A percentile compares a stretch with the other conserved stretches of the same genome.
Evolutionary conservation across 2,113 vertebrate genomes (phyloP).

Genomic region (Erythrolamprus reginae): DNA sequence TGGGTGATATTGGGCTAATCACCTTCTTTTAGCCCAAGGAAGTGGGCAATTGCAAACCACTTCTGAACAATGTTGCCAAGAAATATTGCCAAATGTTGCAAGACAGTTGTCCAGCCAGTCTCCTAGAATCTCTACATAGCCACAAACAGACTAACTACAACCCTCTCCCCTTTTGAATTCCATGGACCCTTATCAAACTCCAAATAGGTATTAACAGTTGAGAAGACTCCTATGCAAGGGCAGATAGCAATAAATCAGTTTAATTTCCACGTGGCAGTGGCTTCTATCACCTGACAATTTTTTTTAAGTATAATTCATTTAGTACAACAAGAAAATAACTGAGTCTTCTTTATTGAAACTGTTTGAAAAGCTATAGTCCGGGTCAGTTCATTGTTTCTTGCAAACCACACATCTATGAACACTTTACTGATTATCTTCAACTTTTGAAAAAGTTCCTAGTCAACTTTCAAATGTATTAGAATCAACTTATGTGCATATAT

Average conservation of each 20-base stretch:
- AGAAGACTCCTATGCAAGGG: background rate
- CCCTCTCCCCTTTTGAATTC: background rate
- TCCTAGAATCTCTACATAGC: background rate
- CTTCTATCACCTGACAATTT: background rate
- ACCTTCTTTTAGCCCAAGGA: background rate
- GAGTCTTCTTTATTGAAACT: background rate
- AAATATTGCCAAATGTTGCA: no score
- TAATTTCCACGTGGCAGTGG: background rate
- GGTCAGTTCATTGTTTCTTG: background rate
- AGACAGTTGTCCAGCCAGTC: background rate
- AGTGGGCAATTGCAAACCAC: background rate
- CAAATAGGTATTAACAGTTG: background rate
- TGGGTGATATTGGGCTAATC: background rate
- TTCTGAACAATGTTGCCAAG: background rate
- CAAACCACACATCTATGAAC: background rate
- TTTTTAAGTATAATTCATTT: background rate
- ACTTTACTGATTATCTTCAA: background rate
- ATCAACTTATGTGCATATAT: background rate
- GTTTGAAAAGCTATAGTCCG: background rate
- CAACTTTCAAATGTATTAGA: background rate
- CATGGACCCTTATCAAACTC: background rate
- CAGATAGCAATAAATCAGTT: background rate
- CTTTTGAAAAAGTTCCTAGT: background rate
- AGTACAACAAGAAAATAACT: background rate
- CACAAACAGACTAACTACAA: background rate